Evolutionary conservation across 2,113 vertebrate genomes (phyloP), one percentile per base, ranked within the genome.

Genomic region (Notiomystis cincta): DNA sequence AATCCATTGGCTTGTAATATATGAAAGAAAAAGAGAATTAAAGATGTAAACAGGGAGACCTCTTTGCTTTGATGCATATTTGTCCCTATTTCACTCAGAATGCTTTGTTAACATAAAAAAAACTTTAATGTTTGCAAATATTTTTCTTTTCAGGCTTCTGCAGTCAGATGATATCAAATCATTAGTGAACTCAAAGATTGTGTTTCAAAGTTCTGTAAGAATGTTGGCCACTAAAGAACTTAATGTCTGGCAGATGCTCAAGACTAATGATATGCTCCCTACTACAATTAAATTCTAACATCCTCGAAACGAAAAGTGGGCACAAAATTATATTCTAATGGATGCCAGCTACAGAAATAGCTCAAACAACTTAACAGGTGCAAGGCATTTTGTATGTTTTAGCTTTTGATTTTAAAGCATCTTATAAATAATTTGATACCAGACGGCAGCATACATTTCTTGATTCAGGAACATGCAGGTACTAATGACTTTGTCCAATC

Each of bases 101-200:
- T 90, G 30, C 45, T 94, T 90, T 95, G 18, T 88, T 86, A 82
- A 79, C 75, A 90, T 87, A 94, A 96, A 96, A 56, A 14, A 94
- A 96, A 95, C 54, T 87, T 96, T 67, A 83, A 87, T 83, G 64
- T 91, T 97, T 97, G 90, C 60, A 97, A 97, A 96, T 82, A 95
- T 87, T 91, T 94, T 96, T 79, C 58, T 89, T 95, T 70, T 23
- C 56, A 95, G 47, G 9, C 38, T 97, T 80, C 64, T 95, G 38
- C 84, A 89, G 72, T 87, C 72, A 95, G 95, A 95, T 82, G 14
- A 93, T 93, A 97, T 56, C 19, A 96, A 97, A 96, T 83, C 65
- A 97, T 96, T 93, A 97, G 61, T 73, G 69, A 96, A 92, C 33
- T 89, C 86, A 97, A 96, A 85, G 53, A 75, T 30, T 45, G 12